A percentile compares a stretch with the other conserved stretches of the same genome.
Evolutionary conservation across 2,797 vertebrate genomes (phyloP).

Genomic region (Gallinago solitaria): DNA sequence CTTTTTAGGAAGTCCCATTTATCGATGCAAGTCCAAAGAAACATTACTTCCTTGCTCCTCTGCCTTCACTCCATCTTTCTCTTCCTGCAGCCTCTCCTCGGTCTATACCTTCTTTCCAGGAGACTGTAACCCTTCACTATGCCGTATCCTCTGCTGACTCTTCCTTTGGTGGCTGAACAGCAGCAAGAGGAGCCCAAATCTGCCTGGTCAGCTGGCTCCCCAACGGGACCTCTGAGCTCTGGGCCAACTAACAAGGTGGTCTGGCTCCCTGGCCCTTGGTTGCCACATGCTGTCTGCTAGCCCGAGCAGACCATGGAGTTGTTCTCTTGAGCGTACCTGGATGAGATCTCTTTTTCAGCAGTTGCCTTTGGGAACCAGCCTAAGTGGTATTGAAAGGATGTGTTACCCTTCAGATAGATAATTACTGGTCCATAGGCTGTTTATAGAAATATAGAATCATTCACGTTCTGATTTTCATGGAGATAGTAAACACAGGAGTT

Average conservation of each 20-base stretch:
- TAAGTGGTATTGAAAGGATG: background rate
- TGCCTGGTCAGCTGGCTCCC: background rate
- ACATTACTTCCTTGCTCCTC: background rate
- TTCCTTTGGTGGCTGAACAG: background rate
- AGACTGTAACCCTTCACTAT: background rate
- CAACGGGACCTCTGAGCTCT: fast-evolving
- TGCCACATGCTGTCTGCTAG: fast-evolving
- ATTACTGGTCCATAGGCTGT: background rate
- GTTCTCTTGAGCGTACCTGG: background rate
- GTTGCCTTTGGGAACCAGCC: background rate
- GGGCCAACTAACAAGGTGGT: fast-evolving
- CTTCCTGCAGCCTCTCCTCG: background rate
- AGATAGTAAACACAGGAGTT: background rate
- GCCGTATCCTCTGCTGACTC: fast-evolving
- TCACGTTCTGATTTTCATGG: background rate
- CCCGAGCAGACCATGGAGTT: fast-evolving
- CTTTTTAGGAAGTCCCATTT: background rate
- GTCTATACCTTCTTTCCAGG: background rate
- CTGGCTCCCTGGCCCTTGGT: background rate
- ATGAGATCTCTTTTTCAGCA: background rate
- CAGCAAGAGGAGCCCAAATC: background rate
- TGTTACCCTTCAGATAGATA: background rate
- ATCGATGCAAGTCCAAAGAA: background rate
- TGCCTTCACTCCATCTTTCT: background rate
- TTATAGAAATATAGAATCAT: background rate